Evolutionary conservation across 2,797 vertebrate genomes (phyloP).

Genomic region (Notamacropus eugenii): DNA sequence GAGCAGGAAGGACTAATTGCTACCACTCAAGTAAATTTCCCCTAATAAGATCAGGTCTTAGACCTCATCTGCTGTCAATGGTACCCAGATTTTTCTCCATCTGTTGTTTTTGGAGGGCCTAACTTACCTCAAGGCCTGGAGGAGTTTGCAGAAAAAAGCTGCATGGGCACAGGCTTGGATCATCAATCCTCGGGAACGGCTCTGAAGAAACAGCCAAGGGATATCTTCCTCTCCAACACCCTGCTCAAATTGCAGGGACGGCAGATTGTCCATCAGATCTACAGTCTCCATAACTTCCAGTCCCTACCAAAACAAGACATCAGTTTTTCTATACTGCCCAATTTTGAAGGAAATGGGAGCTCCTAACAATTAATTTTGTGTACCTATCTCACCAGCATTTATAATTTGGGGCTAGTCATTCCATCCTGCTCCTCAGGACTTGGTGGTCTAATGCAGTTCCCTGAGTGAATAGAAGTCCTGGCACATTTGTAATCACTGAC

Average conservation of each 20-base stretch:
- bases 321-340: neutral
- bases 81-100: neutral
- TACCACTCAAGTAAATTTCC: neutral
- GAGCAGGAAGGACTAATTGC: conserved; percentile 26
- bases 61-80: neutral
- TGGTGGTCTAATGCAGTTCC: neutral
- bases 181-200: conserved; percentile 77
- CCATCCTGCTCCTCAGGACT: neutral
- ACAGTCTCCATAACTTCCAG: conserved; percentile 61
- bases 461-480: neutral
- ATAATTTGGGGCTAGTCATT: neutral
- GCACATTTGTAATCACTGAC: conserved; percentile 5
- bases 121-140: conserved; percentile 82
- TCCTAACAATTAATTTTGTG: neutral
- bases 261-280: conserved; percentile 78
- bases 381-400: neutral
- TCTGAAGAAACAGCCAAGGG: conserved; percentile 75
- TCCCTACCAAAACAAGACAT: conserved; percentile 49
- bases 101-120: conserved; percentile 1
- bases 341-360: neutral
- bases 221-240: conserved; percentile 80
- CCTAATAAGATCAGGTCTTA: conserved; percentile 8
- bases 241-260: conserved; percentile 81
- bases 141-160: conserved; percentile 84
- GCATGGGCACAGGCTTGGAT: conserved; percentile 86